Conservation (phyloP, 2,797 vertebrate genomes). For the Lacerta agilis region DNA sequence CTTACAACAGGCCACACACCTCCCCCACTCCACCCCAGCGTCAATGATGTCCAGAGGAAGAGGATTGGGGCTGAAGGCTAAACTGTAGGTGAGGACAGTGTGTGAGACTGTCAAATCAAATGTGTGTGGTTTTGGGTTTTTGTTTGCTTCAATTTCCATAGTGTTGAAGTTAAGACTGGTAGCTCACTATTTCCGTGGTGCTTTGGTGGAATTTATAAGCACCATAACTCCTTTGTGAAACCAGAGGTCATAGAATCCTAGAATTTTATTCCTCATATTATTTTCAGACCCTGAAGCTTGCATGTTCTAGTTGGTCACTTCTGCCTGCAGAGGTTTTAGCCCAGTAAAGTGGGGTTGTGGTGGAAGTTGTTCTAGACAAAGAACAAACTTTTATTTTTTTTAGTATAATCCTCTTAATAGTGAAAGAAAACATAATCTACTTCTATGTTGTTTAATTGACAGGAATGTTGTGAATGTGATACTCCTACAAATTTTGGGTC, state of each 20-base stretch:
- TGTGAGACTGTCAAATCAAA: neutral
- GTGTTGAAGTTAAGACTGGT: no score
- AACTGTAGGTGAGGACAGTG: neutral
- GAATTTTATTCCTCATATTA: neutral
- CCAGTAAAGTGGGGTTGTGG: neutral
- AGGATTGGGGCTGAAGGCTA: neutral
- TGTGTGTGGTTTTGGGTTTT: no score
- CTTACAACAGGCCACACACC: neutral
- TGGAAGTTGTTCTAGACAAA: neutral
- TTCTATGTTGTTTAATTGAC: constrained; percentile 44
- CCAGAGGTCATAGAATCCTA: neutral
- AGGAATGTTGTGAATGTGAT: constrained; percentile 24
- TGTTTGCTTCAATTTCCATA: no score
- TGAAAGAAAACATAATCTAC: constrained; percentile 53
- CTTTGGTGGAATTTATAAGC: neutral
- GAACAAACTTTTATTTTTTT: neutral
- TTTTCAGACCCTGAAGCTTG: neutral
- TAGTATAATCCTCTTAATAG: constrained; percentile 39
- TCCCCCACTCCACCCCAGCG: no score
- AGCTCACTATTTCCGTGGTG: no score
- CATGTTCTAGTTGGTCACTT: neutral
- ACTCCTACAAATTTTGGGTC: constrained; percentile 46
- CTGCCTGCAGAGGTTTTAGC: neutral
- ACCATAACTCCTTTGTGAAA: neutral
- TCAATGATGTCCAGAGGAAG: neutral